Evolutionary conservation across 2,113 vertebrate species (phyloP).

Genomic region (Zapus hudsonius): DNA sequence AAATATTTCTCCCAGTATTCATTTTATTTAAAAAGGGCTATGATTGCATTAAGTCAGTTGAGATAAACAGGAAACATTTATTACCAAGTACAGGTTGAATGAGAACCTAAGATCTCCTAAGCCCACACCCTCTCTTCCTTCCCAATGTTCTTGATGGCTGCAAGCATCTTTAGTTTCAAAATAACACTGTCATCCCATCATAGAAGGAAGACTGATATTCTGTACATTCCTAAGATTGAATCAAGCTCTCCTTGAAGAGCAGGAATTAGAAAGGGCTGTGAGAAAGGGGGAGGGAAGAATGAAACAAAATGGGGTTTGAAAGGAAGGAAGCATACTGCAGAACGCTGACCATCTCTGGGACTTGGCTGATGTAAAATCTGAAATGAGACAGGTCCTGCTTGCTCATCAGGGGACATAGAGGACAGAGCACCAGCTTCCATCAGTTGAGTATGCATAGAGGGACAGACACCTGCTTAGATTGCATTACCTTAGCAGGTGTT

Average conservation of each 20-base stretch:
- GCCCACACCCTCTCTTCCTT: neutral
- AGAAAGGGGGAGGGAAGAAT: neutral
- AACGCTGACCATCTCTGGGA: neutral
- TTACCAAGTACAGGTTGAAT: neutral
- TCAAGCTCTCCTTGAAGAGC: constrained; percentile 3
- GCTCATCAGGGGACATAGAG: neutral
- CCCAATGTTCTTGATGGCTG: neutral
- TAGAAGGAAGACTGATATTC: constrained; percentile 29
- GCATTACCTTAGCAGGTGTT: neutral
- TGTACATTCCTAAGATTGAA: neutral
- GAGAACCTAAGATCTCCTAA: neutral
- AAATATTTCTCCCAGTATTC: neutral
- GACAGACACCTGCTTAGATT: neutral
- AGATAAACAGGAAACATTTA: neutral
- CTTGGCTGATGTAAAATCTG: neutral
- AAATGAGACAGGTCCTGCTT: neutral
- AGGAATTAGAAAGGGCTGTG: neutral
- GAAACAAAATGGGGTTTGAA: constrained; percentile 30
- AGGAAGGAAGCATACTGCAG: neutral
- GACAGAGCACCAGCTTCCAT: neutral
- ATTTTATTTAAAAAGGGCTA: constrained; percentile 1
- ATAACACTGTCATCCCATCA: constrained; percentile 30
- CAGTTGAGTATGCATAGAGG: neutral
- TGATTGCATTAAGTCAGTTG: neutral
- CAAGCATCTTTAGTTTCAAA: constrained; percentile 23